Base-by-base conservation (phyloP, 2,113 vertebrate species). In the Cichladusa arquata region DNA sequence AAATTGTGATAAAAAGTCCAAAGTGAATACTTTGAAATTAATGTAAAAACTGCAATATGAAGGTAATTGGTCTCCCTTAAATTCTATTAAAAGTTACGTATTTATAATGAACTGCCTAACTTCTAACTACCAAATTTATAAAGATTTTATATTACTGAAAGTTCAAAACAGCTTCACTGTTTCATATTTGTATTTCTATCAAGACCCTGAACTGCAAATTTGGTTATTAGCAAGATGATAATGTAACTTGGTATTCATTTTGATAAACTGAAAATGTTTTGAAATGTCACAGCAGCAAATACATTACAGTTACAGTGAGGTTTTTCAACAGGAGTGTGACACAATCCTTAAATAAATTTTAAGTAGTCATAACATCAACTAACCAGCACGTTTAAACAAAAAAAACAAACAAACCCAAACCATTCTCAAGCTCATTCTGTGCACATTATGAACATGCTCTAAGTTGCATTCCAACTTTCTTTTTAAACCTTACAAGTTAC, bases 381-480 rank as follows among this genome's bases (percentile, higher is more conserved):
- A 99, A 98, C 97, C 97, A 98, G 97, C 97, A 98, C 97, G 69
- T 98, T 98, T 98, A 97, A 98, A 98, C 96, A 97, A 98, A 97
- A 88, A 81, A 97, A 98, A 97, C 85, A 81, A 97, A 86, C 69
- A 87, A 98, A 98, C 73, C 60, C 77, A 97, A 93, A 98, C 97
- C 98, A 98, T 98, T 98, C 98, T 98, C 98, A 98, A 99, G 98
- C 98, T 98, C 98, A 98, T 98, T 98, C 98, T 98, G 98, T 98
- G 99, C 98, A 99, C 98, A 98, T 98, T 98, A 98, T 98, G 98
- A 99, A 98, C 99, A 99, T 99, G 99, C 99, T 98, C 98, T 98
- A 98, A 97, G 86, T 97, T 98, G 98, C 98, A 99, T 99, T 99
- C 98, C 98, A 98, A 98, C 98, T 98, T 98, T 98, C 98, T 98